These are phyloP conservation scores for Chrysodeixis includens DNA, from an alignment of 2,888 invertebrate genomes.

Conservation along the genomic window DNA sequence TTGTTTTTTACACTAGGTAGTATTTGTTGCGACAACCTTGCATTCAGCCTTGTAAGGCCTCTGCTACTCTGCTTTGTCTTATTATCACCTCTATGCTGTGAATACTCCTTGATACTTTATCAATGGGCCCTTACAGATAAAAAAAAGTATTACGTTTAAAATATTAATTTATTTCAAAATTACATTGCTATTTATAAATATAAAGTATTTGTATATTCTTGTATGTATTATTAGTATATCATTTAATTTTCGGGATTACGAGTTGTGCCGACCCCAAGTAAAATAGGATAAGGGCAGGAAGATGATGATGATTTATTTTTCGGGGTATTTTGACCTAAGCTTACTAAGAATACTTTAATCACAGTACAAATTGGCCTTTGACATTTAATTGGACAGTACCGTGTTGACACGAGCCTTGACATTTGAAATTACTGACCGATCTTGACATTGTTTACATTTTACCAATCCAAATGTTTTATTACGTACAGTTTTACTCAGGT, in stretches of 20 bases:
- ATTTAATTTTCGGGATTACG: too few relatives aligned
- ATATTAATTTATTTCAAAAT: too few relatives aligned
- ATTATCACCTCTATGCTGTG: conserved; percentile 68
- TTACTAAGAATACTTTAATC: background rate
- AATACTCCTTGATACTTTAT: conserved; percentile 73
- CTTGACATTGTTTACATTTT: conserved; percentile 47
- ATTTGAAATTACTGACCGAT: conserved; percentile 29
- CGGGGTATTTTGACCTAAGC: too few relatives aligned
- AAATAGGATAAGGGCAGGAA: too few relatives aligned
- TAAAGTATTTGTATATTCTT: too few relatives aligned
- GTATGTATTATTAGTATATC: too few relatives aligned
- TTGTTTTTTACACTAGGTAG: conserved; percentile 55
- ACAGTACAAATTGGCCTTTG: conserved; percentile 27
- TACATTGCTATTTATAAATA: too few relatives aligned
- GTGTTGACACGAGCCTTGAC: conserved; percentile 31
- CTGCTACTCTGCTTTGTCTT: conserved; percentile 80
- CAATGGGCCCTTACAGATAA: background rate
- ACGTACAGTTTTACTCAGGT: conserved; percentile 26
- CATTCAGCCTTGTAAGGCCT: conserved; percentile 82
- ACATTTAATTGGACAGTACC: conserved; percentile 16
- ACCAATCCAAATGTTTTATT: conserved; percentile 9
- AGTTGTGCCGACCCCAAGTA: too few relatives aligned
- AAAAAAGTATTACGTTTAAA: too few relatives aligned
- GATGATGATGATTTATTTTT: too few relatives aligned
- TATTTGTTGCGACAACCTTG: conserved; percentile 74